Evolutionary conservation across 2,113 vertebrate genomes (phyloP).

Genomic region (Menura novaehollandiae): DNA sequence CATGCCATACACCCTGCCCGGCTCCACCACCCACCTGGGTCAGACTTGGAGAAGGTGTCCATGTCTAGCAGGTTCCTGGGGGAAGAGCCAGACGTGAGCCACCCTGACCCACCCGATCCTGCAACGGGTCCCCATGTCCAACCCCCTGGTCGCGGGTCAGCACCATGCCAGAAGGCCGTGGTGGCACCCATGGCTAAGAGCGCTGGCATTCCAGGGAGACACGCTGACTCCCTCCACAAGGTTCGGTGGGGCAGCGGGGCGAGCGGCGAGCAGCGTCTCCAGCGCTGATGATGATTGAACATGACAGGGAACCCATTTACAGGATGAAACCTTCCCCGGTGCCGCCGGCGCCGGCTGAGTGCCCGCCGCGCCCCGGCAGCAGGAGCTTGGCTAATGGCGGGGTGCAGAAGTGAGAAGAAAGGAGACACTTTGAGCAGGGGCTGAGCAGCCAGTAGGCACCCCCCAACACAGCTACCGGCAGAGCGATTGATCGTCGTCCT

Average conservation of each 20-base stretch:
- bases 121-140: not conserved
- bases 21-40: constrained; percentile 80
- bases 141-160: not conserved
- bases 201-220: accelerated
- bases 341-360: not conserved
- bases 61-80: constrained; percentile 89
- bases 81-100: not conserved
- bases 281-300: constrained; percentile 30
- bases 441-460: not conserved
- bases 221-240: not conserved
- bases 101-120: not conserved
- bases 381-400: not conserved
- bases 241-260: not conserved
- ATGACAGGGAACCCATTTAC: constrained; percentile 57
- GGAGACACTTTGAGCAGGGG: not conserved
- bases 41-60: constrained; percentile 96
- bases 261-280: not conserved
- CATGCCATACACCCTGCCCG: not conserved
- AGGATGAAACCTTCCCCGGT: not conserved
- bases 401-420: not conserved
- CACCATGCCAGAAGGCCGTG: not conserved
- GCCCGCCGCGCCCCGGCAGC: not conserved
- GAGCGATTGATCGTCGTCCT: not conserved
- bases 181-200: not conserved
- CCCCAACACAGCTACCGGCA: not conserved